Conservation (phyloP, 1,140 invertebrate genomes). For the Araneus ventricosus region DNA sequence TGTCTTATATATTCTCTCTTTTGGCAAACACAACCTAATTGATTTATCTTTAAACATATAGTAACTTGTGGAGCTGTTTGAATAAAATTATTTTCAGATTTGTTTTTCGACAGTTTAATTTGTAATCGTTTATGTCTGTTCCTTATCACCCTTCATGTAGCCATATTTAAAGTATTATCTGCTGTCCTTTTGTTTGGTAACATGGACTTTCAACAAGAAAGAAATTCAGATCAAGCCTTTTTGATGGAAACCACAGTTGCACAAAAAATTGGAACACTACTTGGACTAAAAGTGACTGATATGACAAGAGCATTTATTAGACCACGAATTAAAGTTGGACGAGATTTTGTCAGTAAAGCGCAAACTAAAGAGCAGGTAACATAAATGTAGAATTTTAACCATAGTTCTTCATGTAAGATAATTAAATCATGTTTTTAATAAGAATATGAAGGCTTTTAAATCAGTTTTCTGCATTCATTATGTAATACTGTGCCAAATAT, state of each 20-base stretch:
- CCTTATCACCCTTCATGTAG: conserved; percentile 83
- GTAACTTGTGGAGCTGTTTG: too few relatives aligned
- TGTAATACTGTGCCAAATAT: neutral
- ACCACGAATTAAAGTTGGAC: conserved; percentile 98
- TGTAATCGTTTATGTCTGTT: too few relatives aligned
- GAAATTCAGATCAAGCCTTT: conserved; percentile 98
- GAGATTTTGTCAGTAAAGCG: conserved; percentile 98
- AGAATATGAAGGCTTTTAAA: neutral
- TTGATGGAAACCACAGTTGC: conserved; percentile 98
- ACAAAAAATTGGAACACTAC: conserved; percentile 90
- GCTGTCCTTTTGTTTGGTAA: conserved; percentile 98
- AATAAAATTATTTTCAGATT: too few relatives aligned
- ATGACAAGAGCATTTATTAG: conserved; percentile 99
- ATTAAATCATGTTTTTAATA: neutral
- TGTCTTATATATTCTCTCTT: too few relatives aligned
- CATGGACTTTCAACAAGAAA: conserved; percentile 98
- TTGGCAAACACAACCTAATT: too few relatives aligned
- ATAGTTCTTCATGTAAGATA: neutral
- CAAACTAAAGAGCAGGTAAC: conserved; percentile 96
- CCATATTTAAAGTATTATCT: conserved; percentile 97
- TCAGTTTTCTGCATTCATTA: neutral
- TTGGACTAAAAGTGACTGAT: conserved; percentile 96
- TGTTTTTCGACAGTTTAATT: too few relatives aligned
- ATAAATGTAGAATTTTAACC: neutral
- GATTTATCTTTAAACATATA: too few relatives aligned